Base-by-base conservation (phyloP, 2,113 vertebrate species). In the Gymnocephalus cernua region DNA sequence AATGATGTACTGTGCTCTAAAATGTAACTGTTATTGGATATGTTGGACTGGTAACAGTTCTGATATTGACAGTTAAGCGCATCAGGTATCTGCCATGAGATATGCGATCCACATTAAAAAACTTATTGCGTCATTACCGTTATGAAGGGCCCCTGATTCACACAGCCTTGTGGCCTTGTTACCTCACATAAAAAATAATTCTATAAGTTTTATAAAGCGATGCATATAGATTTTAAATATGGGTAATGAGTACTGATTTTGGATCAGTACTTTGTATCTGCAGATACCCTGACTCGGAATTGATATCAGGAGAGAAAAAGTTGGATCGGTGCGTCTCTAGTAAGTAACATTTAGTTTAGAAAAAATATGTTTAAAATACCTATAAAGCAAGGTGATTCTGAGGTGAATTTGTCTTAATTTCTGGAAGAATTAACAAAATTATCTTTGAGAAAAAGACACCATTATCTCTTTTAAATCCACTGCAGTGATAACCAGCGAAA, bases 391-490 rank as follows among this genome's bases (percentile, higher is more conserved):
- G 13, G 13, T 35, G 57, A 48, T 35, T 61, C 10, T 23, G 23
- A 56, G 13, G 47, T 19, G 25, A 38, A 64, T 64, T 75, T 44
- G 27, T 74, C 16, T 47, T 48, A 9, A 35, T 25, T 53, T 29
- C 27, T 51, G n/a, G 11, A 62, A 16, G 47, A 44, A 32, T 18
- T 12, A 9, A 19, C 6, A 1, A 18, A 59, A 61, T 21, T 4
- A 45, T 45, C 15, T 27, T 38, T 21, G n/a, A 59, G 23, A 15
- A 41, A 57, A 76, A 54, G 7, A 45, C 41, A 38, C 1, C 50
- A 51, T 80, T 2, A 29, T 38, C 18, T 51, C 32, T 63, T 66
- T 80, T 35, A 71, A 75, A 70, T 54, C 15, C 23, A 56, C 62
- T 57, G 35, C 74, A 69, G 53, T 0, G 14, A 45, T 79, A 83